Conservation (phyloP, 2,113 vertebrate species). For the Rhinopomastus cyanomelas region DNA sequence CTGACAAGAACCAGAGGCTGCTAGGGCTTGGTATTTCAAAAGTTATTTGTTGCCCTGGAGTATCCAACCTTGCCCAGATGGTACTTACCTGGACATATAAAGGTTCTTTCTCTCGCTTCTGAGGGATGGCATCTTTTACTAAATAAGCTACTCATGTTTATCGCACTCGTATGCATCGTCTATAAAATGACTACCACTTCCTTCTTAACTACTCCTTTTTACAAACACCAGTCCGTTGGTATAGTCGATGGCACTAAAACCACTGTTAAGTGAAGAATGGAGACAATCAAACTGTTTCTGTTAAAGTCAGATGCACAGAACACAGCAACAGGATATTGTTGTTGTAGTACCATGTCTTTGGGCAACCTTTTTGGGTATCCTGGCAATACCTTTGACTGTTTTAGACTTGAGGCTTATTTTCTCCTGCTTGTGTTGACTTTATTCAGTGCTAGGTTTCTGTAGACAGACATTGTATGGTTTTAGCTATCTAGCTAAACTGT, state of each 20-base stretch:
- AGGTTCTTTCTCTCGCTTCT: background rate
- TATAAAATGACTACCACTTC: background rate
- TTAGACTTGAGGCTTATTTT: background rate
- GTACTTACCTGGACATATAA: background rate
- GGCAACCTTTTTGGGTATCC: background rate
- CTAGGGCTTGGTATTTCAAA: background rate
- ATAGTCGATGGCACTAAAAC: background rate
- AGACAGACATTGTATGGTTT: background rate
- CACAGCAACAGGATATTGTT: background rate
- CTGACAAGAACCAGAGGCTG: accelerated
- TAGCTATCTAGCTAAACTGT: background rate
- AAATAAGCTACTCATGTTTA: background rate
- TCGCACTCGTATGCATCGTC: background rate
- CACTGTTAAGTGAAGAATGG: background rate
- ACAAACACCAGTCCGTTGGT: background rate
- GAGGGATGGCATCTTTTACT: background rate
- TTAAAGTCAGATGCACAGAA: background rate
- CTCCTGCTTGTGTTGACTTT: background rate
- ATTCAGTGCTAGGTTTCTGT: background rate
- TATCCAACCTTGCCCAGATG: background rate
- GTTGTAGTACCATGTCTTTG: background rate
- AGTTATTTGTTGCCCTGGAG: background rate
- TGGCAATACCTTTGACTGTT: background rate
- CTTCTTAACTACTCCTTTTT: background rate
- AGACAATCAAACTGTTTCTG: background rate